phyloP scores from a whole-genome alignment of 2,797 vertebrate species.

The Pseudopleuronectes americanus region DNA sequence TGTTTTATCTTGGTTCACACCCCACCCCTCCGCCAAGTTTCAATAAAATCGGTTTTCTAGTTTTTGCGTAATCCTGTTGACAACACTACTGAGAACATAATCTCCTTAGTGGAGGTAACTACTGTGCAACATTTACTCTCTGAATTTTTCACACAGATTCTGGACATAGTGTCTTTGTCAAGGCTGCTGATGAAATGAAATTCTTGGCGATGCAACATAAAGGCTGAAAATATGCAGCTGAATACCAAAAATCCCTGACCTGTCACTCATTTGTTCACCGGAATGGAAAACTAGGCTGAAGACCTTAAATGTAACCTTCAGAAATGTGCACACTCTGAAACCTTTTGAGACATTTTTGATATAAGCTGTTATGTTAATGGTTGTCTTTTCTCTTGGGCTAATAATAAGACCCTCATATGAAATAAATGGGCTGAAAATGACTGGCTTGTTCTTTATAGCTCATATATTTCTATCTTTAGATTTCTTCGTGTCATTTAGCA shows the following conservation, averaged over 20 bases:
- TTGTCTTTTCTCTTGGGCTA: conserved; percentile 15
- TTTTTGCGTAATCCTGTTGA: no score
- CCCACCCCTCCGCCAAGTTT: no score
- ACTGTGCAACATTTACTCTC: no score
- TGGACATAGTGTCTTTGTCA: not conserved
- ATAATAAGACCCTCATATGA: conserved; percentile 37
- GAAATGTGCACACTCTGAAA: conserved; percentile 1
- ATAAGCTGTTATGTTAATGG: not conserved
- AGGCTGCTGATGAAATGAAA: not conserved
- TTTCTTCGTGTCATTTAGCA: conserved; percentile 11
- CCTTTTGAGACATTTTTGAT: conserved; percentile 4
- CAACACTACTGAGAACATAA: no score
- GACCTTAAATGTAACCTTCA: conserved; percentile 8
- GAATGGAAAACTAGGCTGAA: conserved; percentile 1
- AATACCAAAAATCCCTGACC: not conserved
- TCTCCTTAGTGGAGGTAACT: no score
- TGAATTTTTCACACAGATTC: not conserved
- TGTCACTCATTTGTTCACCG: not conserved
- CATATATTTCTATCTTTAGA: conserved; percentile 37
- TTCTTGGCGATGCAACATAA: not conserved
- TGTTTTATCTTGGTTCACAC: no score
- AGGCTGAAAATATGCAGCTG: no score
- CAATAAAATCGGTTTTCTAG: no score
- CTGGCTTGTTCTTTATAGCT: conserved; percentile 34
- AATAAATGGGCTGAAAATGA: conserved; percentile 31